These are phyloP conservation scores for Aleiodes sp. DNA, from an alignment of 1,140 invertebrate species.

Conservation along the genomic window DNA sequence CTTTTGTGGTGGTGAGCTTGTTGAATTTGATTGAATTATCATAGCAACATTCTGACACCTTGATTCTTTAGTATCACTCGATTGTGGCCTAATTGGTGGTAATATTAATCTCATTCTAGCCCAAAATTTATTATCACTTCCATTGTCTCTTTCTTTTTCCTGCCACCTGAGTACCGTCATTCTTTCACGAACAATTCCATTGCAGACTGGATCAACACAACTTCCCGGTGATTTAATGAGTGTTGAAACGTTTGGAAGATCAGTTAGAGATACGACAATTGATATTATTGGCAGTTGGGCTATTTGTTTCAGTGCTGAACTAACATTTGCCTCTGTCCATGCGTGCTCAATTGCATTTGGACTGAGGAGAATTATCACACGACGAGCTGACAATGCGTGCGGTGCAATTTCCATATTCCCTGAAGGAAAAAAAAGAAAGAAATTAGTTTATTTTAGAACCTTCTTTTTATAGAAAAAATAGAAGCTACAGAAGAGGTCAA, in stretches of 20 bases:
- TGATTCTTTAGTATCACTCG: slow-evolving; percentile 35
- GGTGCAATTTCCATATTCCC: slow-evolving; percentile 58
- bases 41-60: slow-evolving; percentile 58
- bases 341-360: slow-evolving; percentile 51
- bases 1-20: slow-evolving; percentile 54
- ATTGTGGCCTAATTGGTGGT: slow-evolving; percentile 53
- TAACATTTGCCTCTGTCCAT: slow-evolving; percentile 57
- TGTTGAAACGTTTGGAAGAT: slow-evolving; percentile 49
- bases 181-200: slow-evolving; percentile 45
- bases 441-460: too few relatives aligned
- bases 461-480: too few relatives aligned
- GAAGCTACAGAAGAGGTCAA: too few relatives aligned
- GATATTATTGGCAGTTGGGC: slow-evolving; percentile 44
- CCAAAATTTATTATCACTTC: slow-evolving; percentile 55
- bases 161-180: slow-evolving; percentile 55
- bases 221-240: slow-evolving; percentile 51
- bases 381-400: slow-evolving; percentile 48
- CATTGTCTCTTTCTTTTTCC: neutral
- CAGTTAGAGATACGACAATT: slow-evolving; percentile 55
- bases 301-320: slow-evolving; percentile 52
- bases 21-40: slow-evolving; percentile 56
- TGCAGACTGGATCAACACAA: slow-evolving; percentile 32
- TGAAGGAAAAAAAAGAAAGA: slow-evolving; percentile 41
- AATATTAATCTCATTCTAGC: slow-evolving; percentile 57
- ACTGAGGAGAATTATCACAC: slow-evolving; percentile 57